phyloP scores from a whole-genome alignment of 2,113 vertebrate species.

The Microcebus tavaratra region DNA sequence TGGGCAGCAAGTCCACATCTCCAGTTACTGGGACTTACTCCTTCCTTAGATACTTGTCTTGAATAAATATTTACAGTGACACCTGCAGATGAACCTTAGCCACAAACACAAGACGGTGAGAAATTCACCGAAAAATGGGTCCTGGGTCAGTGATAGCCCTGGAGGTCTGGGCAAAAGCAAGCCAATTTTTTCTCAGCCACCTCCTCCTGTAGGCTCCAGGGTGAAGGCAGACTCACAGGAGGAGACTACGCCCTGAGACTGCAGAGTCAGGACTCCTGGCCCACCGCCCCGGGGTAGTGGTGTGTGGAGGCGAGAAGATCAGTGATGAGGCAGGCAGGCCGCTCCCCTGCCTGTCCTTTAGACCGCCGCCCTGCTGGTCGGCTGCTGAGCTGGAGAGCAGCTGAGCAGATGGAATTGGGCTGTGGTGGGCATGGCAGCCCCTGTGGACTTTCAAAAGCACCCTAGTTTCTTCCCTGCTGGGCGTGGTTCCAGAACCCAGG shows the following conservation, averaged over 20 bases:
- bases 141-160: neutral
- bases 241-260: neutral
- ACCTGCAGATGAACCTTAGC: neutral
- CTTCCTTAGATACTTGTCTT: neutral
- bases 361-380: no score
- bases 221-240: neutral
- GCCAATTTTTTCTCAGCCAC: neutral
- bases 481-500: neutral
- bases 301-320: neutral
- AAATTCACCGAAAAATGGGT: neutral
- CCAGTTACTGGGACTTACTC: neutral
- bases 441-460: neutral
- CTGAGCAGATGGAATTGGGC: neutral
- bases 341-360: fast-evolving
- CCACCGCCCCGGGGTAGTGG: neutral
- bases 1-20: neutral
- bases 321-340: neutral
- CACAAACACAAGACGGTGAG: neutral
- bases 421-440: no score
- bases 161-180: neutral
- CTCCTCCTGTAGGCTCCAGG: neutral
- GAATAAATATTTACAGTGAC: neutral
- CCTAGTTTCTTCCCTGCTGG: neutral
- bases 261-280: neutral
- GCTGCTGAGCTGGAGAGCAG: neutral